phyloP scores from a whole-genome alignment of 2,888 invertebrate genomes.

The Cantharis lateralis region DNA sequence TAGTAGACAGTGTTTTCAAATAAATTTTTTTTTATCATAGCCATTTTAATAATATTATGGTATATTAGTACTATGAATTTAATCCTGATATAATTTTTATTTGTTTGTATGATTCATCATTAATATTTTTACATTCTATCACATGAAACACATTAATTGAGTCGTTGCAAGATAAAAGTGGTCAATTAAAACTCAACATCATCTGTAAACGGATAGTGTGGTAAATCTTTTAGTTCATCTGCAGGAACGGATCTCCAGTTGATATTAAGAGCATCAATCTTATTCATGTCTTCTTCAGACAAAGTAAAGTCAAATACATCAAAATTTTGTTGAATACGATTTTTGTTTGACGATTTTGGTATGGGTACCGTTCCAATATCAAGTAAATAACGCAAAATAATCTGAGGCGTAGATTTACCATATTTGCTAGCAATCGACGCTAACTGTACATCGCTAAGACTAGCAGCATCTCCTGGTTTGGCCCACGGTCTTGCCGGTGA shows the following conservation, averaged over 20 bases:
- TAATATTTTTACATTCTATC: too few relatives aligned
- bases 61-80: background rate
- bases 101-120: too few relatives aligned
- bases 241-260: constrained; percentile 47
- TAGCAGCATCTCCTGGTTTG: constrained; percentile 64
- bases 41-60: background rate
- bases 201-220: constrained; percentile 48
- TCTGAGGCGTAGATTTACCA: constrained; percentile 70
- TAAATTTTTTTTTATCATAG: too few relatives aligned
- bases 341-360: constrained; percentile 61
- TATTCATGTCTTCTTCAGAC: constrained; percentile 56
- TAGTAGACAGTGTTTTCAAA: too few relatives aligned
- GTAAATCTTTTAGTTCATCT: constrained; percentile 43
- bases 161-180: background rate
- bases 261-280: constrained; percentile 49
- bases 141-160: background rate
- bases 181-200: constrained; percentile 41
- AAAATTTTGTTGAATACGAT: constrained; percentile 60
- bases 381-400: constrained; percentile 65
- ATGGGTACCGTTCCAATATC: constrained; percentile 61
- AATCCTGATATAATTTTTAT: background rate
- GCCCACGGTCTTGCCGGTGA: constrained; percentile 75
- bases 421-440: constrained; percentile 67
- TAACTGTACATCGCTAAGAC: constrained; percentile 64
- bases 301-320: constrained; percentile 63